Evolutionary conservation across 2,888 invertebrate species (phyloP).

Genomic region (Hypercompe scribonia): DNA sequence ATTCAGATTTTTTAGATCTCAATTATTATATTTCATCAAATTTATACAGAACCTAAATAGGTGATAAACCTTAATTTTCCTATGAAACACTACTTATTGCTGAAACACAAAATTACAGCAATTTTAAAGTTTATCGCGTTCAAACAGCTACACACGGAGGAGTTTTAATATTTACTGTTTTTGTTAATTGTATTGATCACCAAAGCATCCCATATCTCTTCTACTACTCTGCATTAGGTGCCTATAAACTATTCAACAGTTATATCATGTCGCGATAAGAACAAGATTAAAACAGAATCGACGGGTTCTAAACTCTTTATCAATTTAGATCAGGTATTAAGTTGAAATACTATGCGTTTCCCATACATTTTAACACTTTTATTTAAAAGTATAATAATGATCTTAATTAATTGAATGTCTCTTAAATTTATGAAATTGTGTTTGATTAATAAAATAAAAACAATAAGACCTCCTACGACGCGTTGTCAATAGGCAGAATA

Average conservation of each 20-base stretch:
- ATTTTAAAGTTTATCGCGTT: background rate
- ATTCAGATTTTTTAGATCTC: background rate
- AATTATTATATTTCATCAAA: too few relatives aligned
- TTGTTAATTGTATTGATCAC: background rate
- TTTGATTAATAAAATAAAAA: slow-evolving; percentile 62
- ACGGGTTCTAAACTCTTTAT: slow-evolving; percentile 40
- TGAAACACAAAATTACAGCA: background rate
- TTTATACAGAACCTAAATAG: too few relatives aligned
- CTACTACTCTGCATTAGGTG: slow-evolving; percentile 11
- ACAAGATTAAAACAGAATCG: slow-evolving; percentile 32
- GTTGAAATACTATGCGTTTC: slow-evolving; percentile 33
- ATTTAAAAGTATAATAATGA: slow-evolving; percentile 57
- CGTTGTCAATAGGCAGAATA: slow-evolving; percentile 38
- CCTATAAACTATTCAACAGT: slow-evolving; percentile 35
- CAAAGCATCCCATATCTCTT: background rate
- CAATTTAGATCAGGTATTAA: slow-evolving; percentile 46
- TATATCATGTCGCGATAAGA: slow-evolving; percentile 34
- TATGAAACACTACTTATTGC: background rate
- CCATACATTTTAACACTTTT: slow-evolving; percentile 45
- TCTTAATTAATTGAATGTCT: slow-evolving; percentile 59
- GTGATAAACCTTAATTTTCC: background rate
- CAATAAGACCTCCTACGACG: slow-evolving; percentile 67
- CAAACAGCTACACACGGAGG: background rate
- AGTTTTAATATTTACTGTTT: background rate
- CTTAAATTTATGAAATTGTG: slow-evolving; percentile 59